These are phyloP conservation scores for Acanthosepion esculentum DNA, from an alignment of 2,888 invertebrate species.

Conservation along the genomic window DNA sequence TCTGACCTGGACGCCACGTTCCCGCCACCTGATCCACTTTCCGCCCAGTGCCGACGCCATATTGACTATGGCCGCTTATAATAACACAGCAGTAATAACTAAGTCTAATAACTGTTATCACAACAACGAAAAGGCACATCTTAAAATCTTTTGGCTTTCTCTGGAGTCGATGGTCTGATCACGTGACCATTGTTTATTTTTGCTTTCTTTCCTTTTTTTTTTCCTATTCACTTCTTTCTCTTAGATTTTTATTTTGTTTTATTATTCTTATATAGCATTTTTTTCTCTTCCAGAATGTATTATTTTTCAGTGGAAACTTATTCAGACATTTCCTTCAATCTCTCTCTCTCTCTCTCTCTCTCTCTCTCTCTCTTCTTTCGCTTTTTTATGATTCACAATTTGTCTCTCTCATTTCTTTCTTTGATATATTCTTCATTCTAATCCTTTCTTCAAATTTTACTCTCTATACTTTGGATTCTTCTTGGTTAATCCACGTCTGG, in stretches of 20 bases:
- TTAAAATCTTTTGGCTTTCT: neutral
- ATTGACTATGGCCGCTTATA: neutral
- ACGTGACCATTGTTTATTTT: conserved; percentile 17
- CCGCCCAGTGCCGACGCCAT: neutral
- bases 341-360: neutral
- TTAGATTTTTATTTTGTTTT: neutral
- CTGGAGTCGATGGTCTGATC: neutral
- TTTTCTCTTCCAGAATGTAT: neutral
- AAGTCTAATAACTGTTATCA: neutral
- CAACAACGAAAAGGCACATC: neutral
- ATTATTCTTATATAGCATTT: neutral
- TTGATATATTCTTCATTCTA: neutral
- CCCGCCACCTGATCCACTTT: neutral
- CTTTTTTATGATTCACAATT: no score
- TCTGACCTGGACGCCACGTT: neutral
- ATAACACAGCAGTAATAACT: neutral
- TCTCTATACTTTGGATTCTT: neutral
- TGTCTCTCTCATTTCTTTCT: neutral
- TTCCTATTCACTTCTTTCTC: neutral
- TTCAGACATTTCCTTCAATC: neutral
- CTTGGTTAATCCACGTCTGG: no score
- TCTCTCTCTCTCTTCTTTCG: neutral
- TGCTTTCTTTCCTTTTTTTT: neutral
- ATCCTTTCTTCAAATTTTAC: neutral
- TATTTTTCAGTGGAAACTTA: neutral